Conservation (phyloP, 2,888 invertebrate genomes). For the Meta bourneti region DNA sequence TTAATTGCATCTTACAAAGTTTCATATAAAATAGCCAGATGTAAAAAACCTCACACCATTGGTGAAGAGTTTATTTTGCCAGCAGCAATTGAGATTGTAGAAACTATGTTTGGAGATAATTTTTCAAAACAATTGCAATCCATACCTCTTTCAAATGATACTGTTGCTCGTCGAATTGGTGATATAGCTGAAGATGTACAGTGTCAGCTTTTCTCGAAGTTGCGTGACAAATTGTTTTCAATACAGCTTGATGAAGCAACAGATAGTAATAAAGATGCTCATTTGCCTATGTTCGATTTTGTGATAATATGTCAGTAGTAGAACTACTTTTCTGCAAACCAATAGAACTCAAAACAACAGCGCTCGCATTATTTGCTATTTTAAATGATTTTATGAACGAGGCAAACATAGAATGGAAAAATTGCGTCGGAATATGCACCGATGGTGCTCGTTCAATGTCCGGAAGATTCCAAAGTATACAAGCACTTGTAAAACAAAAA, state of each 20-base stretch:
- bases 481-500: too few relatives aligned
- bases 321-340: too few relatives aligned
- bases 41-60: conserved; percentile 35
- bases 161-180: conserved; percentile 57
- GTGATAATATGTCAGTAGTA: too few relatives aligned
- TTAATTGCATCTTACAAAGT: conserved; percentile 27
- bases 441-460: conserved; percentile 66
- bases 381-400: conserved; percentile 64
- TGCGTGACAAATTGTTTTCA: conserved; percentile 21
- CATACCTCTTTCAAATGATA: conserved; percentile 36
- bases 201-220: conserved; percentile 58
- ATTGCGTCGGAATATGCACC: conserved; percentile 68
- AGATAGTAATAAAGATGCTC: too few relatives aligned
- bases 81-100: too few relatives aligned
- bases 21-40: conserved; percentile 37
- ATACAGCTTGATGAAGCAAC: too few relatives aligned
- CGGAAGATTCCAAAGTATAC: conserved; percentile 39
- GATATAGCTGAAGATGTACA: conserved; percentile 65
- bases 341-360: too few relatives aligned
- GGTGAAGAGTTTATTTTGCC: conserved; percentile 31
- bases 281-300: too few relatives aligned
- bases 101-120: too few relatives aligned
- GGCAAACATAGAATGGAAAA: conserved; percentile 62
- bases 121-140: too few relatives aligned
- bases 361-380: too few relatives aligned